These are phyloP conservation scores for Ectemnius continuus DNA, from an alignment of 2,888 invertebrate species.

Conservation along the genomic window DNA sequence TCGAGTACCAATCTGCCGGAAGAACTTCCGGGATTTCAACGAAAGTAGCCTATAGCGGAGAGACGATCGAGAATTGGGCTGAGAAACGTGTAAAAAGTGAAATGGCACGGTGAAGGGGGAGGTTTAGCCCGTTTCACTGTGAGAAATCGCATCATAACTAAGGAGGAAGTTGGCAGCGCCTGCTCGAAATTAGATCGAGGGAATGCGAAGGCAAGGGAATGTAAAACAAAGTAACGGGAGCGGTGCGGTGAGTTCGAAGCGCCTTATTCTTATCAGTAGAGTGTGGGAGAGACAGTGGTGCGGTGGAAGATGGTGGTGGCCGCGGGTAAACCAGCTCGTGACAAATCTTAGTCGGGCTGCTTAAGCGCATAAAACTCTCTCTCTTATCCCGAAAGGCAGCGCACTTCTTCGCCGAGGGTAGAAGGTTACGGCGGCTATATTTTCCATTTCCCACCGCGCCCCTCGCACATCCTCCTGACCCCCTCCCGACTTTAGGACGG, in stretches of 20 bases:
- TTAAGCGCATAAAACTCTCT: slow-evolving; percentile 67
- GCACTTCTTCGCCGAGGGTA: slow-evolving; percentile 49
- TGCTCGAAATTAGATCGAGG: slow-evolving; percentile 20
- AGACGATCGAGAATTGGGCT: no score
- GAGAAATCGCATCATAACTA: slow-evolving; percentile 1
- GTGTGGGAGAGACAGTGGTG: slow-evolving; percentile 16
- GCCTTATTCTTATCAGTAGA: slow-evolving; percentile 48
- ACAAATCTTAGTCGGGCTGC: slow-evolving; percentile 67
- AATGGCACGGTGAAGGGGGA: no score
- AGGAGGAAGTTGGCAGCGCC: neutral
- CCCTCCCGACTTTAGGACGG: slow-evolving; percentile 32
- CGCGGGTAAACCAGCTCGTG: slow-evolving; percentile 56
- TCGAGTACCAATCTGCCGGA: slow-evolving; percentile 26
- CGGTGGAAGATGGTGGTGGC: slow-evolving; percentile 15
- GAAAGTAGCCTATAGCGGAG: no score
- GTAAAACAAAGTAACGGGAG: slow-evolving; percentile 31
- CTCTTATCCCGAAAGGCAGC: slow-evolving; percentile 60
- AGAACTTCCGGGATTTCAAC: no score
- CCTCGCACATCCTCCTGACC: slow-evolving; percentile 38
- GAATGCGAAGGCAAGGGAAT: neutral
- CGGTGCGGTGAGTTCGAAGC: slow-evolving; percentile 19
- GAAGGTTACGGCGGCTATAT: slow-evolving; percentile 57
- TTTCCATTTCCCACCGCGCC: slow-evolving; percentile 59
- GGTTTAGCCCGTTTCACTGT: no score
- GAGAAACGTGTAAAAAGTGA: no score